These are phyloP conservation scores for Bostrychus sinensis DNA, from an alignment of 2,113 vertebrate species.

Conservation along the genomic window DNA sequence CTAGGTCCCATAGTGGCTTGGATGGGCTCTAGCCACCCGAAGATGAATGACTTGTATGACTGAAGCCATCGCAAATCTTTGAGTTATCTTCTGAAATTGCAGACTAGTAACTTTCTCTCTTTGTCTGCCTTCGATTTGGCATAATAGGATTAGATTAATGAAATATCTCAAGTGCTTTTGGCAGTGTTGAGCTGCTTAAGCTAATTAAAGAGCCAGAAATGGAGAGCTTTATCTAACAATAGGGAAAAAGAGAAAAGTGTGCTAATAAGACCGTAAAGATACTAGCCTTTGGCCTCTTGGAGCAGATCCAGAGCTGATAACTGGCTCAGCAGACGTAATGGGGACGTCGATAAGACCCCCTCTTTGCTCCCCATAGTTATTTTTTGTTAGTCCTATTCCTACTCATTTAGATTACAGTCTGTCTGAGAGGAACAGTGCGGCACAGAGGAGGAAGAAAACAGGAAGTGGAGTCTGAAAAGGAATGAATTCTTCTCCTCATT, in stretches of 20 bases:
- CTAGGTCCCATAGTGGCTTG: too few relatives aligned
- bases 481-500: slow-evolving; percentile 12
- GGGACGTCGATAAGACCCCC: too few relatives aligned
- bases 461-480: slow-evolving; percentile 21
- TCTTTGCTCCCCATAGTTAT: slow-evolving; percentile 12
- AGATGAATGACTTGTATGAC: too few relatives aligned
- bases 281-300: slow-evolving; percentile 12
- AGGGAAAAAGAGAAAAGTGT: slow-evolving; percentile 42
- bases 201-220: slow-evolving; percentile 62
- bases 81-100: slow-evolving; percentile 8
- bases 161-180: slow-evolving; percentile 64
- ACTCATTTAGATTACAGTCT: slow-evolving; percentile 26
- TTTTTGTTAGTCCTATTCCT: slow-evolving; percentile 9
- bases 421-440: neutral
- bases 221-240: slow-evolving; percentile 46
- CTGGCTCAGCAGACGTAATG: slow-evolving; percentile 34
- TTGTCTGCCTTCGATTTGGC: slow-evolving; percentile 29
- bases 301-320: slow-evolving; percentile 28
- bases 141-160: slow-evolving; percentile 76
- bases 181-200: slow-evolving; percentile 53
- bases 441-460: slow-evolving; percentile 10
- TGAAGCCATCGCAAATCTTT: neutral
- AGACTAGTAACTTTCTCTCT: slow-evolving; percentile 16
- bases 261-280: slow-evolving; percentile 27
- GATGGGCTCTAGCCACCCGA: too few relatives aligned